Evolutionary conservation across 37 sponge, comb jelly and placozoan species (phyloP).

Genomic region (Chondrilla cf. caribensis): DNA sequence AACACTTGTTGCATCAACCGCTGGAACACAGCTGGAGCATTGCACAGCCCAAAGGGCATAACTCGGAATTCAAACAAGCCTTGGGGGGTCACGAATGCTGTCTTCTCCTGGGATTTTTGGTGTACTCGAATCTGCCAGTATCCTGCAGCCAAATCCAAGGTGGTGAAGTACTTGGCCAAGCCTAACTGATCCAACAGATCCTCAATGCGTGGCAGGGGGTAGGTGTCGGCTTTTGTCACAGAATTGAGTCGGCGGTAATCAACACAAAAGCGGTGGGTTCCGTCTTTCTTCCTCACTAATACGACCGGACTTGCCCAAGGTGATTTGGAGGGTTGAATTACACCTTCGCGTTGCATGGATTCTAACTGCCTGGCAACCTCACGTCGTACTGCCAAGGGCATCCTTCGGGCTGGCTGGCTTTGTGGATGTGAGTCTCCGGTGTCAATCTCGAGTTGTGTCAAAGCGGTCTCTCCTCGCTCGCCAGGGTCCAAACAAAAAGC

Average conservation of each 20-base stretch:
- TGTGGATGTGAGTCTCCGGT: conserved; percentile 29
- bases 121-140: conserved; percentile 57
- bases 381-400: conserved; percentile 50
- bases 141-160: conserved; percentile 58
- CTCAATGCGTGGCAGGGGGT: conserved; percentile 52
- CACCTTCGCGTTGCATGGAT: conserved; percentile 45
- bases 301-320: conserved; percentile 70
- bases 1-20: conserved; percentile 48
- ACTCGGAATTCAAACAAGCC: conserved; percentile 59
- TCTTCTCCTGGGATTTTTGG: conserved; percentile 39
- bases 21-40: conserved; percentile 64
- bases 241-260: conserved; percentile 53
- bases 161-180: conserved; percentile 33
- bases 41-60: conserved; percentile 60
- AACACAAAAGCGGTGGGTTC: conserved; percentile 42
- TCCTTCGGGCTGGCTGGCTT: conserved; percentile 22
- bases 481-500: conserved; percentile 31
- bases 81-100: conserved; percentile 46
- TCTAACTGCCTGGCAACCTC: conserved; percentile 49
- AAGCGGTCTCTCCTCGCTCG: conserved; percentile 42
- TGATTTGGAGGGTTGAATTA: conserved; percentile 47
- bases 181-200: conserved; percentile 67
- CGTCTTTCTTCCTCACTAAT: conserved; percentile 58
- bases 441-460: conserved; percentile 51
- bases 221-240: conserved; percentile 55